Percentiles rank a stretch among this genome's conserved stretches.
phyloP scores from a whole-genome alignment of 1,140 invertebrate species.

The Oedothorax gibbosus region DNA sequence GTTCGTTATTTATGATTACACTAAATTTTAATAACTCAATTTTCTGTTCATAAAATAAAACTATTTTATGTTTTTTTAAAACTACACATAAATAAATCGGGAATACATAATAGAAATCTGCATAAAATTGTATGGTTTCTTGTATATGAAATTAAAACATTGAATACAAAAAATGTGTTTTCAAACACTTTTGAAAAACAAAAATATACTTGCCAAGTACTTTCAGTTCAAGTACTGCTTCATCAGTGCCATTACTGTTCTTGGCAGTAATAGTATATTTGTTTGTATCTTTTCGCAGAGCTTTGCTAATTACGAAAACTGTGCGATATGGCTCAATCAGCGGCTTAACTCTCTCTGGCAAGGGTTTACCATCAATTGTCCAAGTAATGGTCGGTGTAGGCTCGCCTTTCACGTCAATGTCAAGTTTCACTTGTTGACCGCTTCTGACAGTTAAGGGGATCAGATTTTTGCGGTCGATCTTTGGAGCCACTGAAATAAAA shows the following conservation, averaged over 20 bases:
- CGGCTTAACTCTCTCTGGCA: conserved; percentile 68
- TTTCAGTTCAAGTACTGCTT: conserved; percentile 88
- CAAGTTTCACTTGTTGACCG: conserved; percentile 87
- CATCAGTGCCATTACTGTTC: conserved; percentile 94
- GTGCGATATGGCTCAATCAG: conserved; percentile 75
- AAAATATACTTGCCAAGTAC: conserved; percentile 73
- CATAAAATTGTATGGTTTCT: too few relatives aligned
- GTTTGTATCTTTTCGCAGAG: conserved; percentile 85
- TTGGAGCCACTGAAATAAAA: conserved; percentile 78
- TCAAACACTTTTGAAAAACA: too few relatives aligned
- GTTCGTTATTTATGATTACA: too few relatives aligned
- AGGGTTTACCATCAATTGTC: conserved; percentile 79
- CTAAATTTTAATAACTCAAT: too few relatives aligned
- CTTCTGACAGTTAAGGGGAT: conserved; percentile 86
- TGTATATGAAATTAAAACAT: too few relatives aligned
- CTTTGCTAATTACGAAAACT: conserved; percentile 86
- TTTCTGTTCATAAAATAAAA: too few relatives aligned
- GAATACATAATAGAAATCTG: too few relatives aligned
- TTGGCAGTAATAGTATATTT: conserved; percentile 92
- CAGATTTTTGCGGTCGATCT: conserved; percentile 93
- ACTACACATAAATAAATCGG: too few relatives aligned
- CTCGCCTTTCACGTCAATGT: conserved; percentile 91
- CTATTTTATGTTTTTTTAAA: too few relatives aligned
- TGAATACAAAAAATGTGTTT: too few relatives aligned
- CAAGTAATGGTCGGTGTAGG: conserved; percentile 86